Conservation (phyloP, 2,888 invertebrate genomes). For the Diplazon laetatorius region DNA sequence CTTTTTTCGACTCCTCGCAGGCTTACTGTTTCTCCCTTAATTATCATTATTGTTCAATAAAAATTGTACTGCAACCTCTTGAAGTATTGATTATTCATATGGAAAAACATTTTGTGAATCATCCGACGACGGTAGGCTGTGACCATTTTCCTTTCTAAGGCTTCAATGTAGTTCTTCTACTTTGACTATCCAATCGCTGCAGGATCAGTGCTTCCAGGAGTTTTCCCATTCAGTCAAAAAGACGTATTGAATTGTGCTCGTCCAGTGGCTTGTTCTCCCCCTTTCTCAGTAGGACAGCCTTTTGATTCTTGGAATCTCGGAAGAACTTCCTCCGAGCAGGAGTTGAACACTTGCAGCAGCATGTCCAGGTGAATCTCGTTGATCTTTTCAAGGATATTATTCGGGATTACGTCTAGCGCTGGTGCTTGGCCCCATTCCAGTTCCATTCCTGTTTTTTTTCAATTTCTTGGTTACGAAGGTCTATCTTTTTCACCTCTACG, state of each 20-base stretch:
- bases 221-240: slow-evolving; percentile 8
- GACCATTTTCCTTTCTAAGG: neutral
- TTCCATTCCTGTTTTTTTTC: neutral
- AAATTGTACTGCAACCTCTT: too few relatives aligned
- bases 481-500: too few relatives aligned
- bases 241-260: neutral
- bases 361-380: neutral
- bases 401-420: slow-evolving; percentile 12
- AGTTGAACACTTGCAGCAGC: slow-evolving; percentile 7
- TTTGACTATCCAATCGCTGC: too few relatives aligned
- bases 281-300: neutral
- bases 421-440: neutral
- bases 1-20: too few relatives aligned
- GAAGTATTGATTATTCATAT: too few relatives aligned
- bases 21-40: too few relatives aligned
- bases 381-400: neutral
- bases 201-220: too few relatives aligned
- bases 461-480: too few relatives aligned
- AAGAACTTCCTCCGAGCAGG: neutral
- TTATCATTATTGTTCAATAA: too few relatives aligned
- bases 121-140: slow-evolving; percentile 3
- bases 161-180: neutral
- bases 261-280: neutral
- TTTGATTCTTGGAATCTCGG: neutral
- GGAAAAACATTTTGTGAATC: too few relatives aligned